Evolutionary conservation across 2,113 vertebrate genomes (phyloP), one percentile per base, ranked within the genome.

Genomic region (Ellobius talpinus): DNA sequence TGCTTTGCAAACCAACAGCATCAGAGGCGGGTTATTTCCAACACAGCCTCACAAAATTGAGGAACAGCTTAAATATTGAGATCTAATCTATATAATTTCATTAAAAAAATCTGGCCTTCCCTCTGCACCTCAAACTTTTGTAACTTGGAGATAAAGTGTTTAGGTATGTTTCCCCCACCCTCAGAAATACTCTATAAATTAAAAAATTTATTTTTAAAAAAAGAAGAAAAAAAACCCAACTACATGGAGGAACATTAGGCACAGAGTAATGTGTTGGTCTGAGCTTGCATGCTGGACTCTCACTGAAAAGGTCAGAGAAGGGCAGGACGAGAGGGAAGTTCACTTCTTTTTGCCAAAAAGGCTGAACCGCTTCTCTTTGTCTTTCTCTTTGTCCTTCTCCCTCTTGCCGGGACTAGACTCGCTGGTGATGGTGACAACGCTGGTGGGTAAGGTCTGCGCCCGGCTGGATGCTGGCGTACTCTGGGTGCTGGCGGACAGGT

Each of bases 321-420:
- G 99, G 98, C 98, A 98, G 98, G 98, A 98, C 92, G 98, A 97
- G 96, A 97, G 97, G 98, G 87, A 97, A 98, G 98, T 99, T 99
- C 99, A 99, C 96, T 99, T 99, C 99, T 99, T 99, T 98, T 99
- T 99, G 98, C 99, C 99, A 98, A 99, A 99, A 96, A 99, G 99
- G 97, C 99, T 99, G 98, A 99, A 99, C 97, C 99, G 99, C 97
- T 99, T 99, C 98, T 99, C 99, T 96, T 99, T 99, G 98, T 99
- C 99, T 98, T 99, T 99, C 98, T 99, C 99, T 97, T 99, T 99
- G 97, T 99, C 99, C 91, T 99, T 99, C 97, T 99, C 99, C 87
- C 99, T 98, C 98, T 99, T 99, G 91, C 99, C 99, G 17, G 99
- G 99, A 98, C 99, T 99, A 92, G 99, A 99, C 97, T 99, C 99